Conservation (phyloP, 2,888 invertebrate species). For the Orthosia gracilis region DNA sequence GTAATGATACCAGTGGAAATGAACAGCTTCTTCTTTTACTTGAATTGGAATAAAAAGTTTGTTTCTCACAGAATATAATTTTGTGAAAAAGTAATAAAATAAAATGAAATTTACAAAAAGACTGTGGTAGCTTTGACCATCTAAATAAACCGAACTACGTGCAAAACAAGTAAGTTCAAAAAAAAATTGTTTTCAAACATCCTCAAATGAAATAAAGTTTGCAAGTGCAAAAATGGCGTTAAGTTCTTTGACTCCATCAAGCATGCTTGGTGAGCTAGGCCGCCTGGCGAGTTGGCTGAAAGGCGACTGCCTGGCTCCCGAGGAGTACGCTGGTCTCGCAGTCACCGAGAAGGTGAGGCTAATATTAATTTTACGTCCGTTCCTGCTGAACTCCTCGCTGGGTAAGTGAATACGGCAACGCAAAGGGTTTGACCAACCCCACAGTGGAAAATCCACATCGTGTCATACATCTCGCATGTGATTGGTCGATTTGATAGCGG, state of each 20-base stretch:
- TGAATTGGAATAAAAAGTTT: conserved; percentile 49
- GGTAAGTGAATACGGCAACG: too few species aligned
- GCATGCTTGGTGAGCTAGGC: conserved; percentile 87
- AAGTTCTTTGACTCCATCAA: conserved; percentile 84
- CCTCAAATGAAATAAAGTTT: conserved; percentile 44
- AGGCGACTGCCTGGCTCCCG: conserved; percentile 84
- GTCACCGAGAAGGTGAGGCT: conserved; percentile 87
- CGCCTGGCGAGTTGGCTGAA: conserved; percentile 86
- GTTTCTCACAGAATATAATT: conserved; percentile 18
- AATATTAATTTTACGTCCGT: not conserved
- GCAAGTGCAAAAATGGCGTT: conserved; percentile 77
- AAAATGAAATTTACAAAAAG: conserved; percentile 32
- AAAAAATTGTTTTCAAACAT: not conserved
- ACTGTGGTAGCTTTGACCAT: conserved; percentile 12
- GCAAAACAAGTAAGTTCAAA: not conserved
- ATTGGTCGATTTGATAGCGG: too few species aligned
- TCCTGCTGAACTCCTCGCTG: not conserved
- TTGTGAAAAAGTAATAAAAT: conserved; percentile 16
- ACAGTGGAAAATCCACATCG: too few species aligned
- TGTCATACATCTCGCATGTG: too few species aligned
- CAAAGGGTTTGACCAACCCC: too few species aligned
- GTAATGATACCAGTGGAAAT: conserved; percentile 27
- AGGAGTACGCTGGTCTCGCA: conserved; percentile 85
- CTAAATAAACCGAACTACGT: conserved; percentile 12
- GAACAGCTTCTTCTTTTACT: conserved; percentile 10